Base-by-base conservation (phyloP, 1,140 invertebrate genomes). In the Drosophila auraria region DNA sequence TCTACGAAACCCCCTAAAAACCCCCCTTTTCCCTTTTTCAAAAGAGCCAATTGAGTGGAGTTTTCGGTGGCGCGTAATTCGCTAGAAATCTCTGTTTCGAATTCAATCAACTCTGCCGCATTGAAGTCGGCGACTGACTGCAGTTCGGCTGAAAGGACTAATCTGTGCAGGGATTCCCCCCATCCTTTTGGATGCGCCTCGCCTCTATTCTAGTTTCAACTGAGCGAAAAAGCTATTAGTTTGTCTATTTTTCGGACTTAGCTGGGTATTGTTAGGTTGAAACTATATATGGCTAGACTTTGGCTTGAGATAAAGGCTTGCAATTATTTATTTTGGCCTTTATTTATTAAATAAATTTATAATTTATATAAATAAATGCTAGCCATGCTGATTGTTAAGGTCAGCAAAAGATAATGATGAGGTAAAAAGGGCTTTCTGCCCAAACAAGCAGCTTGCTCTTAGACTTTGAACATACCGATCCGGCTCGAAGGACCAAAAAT, bases 31-130 rank as follows among this genome's bases (percentile, higher is more conserved):
- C 20, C 30, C 14, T 38, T 9, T 30, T 30, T 30, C 5, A 47
- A 45, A 51, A 57, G 45, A 33, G 63, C 63, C 68, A 70, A 70
- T 68, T 45, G 50, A 57, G 63, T 40, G 50, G 50, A 70, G 51
- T 71, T 83, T 72, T 79, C 78, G 76, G 68, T 72, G 70, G 86
- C 84, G 72, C 82, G 84, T 89, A 87, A 89, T 87, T 87, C 82
- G 78, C 80, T 71, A 81, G 80, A 89, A 87, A 87, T 87, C 84
- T 89, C 84, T 80, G 84, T 71, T 73, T 87, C 84, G 71, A 89
- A 89, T 87, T 89, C 84, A 87, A 87, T 87, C 82, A 87, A 83
- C 80, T 87, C 58, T 78, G 70, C 80, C 78, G 84, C 84, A 87
- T 83, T 87, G 72, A 74, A 79, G 65, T 68, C 27, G 70, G 50